Percentiles rank a stretch among this genome's conserved stretches.
Conservation (phyloP, 2,888 invertebrate genomes). For the Callyntrura guangdongensis region DNA sequence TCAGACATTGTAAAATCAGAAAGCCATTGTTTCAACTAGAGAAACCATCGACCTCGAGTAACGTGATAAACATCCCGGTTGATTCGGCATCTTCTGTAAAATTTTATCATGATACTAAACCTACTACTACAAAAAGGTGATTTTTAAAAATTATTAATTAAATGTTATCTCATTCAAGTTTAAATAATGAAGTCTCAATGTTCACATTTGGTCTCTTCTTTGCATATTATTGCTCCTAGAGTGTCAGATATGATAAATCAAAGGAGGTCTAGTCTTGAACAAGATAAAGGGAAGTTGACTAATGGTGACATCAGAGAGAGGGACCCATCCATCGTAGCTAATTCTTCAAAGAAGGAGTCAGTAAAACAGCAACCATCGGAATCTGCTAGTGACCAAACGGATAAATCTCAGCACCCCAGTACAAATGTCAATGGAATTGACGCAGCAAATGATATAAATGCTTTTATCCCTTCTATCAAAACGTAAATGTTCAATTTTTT, state of each 20-base stretch:
- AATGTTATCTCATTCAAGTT: not conserved
- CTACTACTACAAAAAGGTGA: slow-evolving; percentile 61
- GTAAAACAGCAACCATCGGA: not conserved
- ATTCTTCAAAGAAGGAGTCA: not conserved
- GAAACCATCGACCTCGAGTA: slow-evolving; percentile 55
- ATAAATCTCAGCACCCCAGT: slow-evolving; percentile 22
- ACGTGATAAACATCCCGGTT: slow-evolving; percentile 62
- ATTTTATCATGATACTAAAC: slow-evolving; percentile 71
- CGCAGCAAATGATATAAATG: not conserved
- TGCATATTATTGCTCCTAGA: slow-evolving; percentile 63
- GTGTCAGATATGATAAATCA: slow-evolving; percentile 63
- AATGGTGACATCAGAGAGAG: slow-evolving; percentile 6
- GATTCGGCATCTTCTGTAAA: slow-evolving; percentile 66
- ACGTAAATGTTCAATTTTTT: slow-evolving; percentile 14
- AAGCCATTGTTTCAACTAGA: slow-evolving; percentile 65
- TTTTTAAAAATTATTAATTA: not conserved
- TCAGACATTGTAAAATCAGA: slow-evolving; percentile 65
- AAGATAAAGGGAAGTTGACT: slow-evolving; percentile 25
- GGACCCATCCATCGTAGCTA: not conserved
- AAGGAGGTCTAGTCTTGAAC: slow-evolving; percentile 57
- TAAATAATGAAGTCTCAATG: slow-evolving; percentile 23
- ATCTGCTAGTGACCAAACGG: not conserved
- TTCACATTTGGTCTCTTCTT: slow-evolving; percentile 50
- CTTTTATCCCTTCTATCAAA: slow-evolving; percentile 45
- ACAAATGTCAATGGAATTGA: not conserved